Base-by-base conservation (phyloP, 2,113 vertebrate genomes). In the Saimiri boliviensis region DNA sequence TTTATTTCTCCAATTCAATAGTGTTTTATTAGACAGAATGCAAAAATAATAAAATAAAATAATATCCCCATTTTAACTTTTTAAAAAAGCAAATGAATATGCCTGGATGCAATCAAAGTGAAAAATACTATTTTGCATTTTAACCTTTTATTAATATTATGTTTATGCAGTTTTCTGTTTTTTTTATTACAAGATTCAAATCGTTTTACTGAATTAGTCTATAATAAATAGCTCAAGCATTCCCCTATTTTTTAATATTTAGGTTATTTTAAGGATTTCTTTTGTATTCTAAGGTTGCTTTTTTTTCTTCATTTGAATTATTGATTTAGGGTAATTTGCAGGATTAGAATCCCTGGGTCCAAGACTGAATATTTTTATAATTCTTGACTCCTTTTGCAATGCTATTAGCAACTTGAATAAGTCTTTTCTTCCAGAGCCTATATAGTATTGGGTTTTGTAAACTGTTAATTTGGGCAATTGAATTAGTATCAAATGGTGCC, bases 51-150 rank as follows among this genome's bases (percentile, higher is more conserved):
- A 86, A 90, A 80, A 54, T 92, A 70, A 20, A 68, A 77, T 1
- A 63, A 76, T 66, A 86, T 45, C 30, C 21, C 60, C 30, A 56
- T 79, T 54, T 88, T 91, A 91, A 37, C 12, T 47, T 70, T 81
- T 89, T 35, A 1, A 20, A 68, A 83, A 70, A 70, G 27, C 60
- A 63, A 63, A 63, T 56, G 32, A 89, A 74, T 82, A 52, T 17
- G 40, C 35, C 80, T 37, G 25, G 20, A 66, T 93, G 21, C 6
- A 70, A 63, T 37, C 63, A 83, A 95, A 45, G 30, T 66, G 35
- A 77, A 93, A 21, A 94, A 37, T 42, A 81, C 87, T 87, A 86
- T 95, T 95, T 96, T 95, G 56, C 11, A 71, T 66, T 82, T 5
- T 60, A 84, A 90, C 3, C 2, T 92, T 89, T 92, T 94, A 92